Evolutionary conservation across 2,888 invertebrate genomes (phyloP).

Genomic region (Microplitis manilae): DNA sequence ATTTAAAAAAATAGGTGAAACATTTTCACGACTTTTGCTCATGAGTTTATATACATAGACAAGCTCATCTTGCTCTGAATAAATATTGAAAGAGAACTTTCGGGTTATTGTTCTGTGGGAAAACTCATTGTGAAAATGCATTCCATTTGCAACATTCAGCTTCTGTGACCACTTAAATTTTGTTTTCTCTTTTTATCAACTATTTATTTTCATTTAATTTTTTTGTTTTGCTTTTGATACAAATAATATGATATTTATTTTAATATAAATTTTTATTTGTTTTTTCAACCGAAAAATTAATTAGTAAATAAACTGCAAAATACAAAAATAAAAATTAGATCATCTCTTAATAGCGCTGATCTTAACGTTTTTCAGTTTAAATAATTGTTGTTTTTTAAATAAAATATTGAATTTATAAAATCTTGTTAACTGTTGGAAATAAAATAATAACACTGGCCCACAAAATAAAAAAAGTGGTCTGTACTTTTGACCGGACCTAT

Average conservation of each 20-base stretch:
- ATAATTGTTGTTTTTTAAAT: too few relatives aligned
- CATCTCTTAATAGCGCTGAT: too few relatives aligned
- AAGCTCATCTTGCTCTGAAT: slow-evolving; percentile 33
- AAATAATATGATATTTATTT: not conserved
- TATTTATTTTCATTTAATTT: not conserved
- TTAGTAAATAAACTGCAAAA: too few relatives aligned
- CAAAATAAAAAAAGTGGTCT: too few relatives aligned
- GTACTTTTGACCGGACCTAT: too few relatives aligned
- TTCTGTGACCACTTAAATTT: slow-evolving; percentile 19
- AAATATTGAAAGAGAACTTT: slow-evolving; percentile 42
- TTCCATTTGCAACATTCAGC: slow-evolving; percentile 32
- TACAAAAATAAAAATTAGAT: too few relatives aligned
- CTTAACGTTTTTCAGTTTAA: too few relatives aligned
- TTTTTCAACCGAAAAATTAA: not conserved
- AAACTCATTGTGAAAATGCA: slow-evolving; percentile 37
- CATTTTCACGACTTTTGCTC: slow-evolving; percentile 34
- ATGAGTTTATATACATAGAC: slow-evolving; percentile 13
- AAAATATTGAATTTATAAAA: too few relatives aligned
- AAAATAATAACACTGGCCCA: too few relatives aligned
- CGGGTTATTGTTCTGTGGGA: slow-evolving; percentile 18
- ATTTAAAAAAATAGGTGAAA: slow-evolving; percentile 11
- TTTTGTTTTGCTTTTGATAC: not conserved
- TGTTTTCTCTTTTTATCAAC: not conserved
- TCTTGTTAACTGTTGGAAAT: too few relatives aligned
- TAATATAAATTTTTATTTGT: not conserved